phyloP scores from a whole-genome alignment of 2,797 vertebrate species.

The Crypturellus tataupa region DNA sequence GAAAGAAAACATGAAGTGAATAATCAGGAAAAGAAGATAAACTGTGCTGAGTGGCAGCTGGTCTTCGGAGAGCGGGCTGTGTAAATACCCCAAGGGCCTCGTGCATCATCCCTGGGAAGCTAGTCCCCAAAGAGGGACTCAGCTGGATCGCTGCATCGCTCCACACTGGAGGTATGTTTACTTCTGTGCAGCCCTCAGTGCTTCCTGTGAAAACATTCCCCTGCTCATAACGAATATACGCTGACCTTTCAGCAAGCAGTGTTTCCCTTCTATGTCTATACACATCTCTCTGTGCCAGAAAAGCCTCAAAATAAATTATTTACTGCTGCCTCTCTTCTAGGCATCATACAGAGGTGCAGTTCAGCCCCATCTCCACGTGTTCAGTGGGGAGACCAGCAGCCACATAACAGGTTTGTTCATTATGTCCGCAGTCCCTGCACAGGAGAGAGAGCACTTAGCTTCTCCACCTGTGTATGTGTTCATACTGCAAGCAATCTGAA shows the following conservation, averaged over 20 bases:
- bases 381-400: fast-evolving
- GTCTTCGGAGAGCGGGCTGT: conserved; percentile 55
- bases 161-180: conserved; percentile 71
- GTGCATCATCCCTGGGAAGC: conserved; percentile 65
- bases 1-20: conserved; percentile 61
- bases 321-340: not conserved
- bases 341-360: not conserved
- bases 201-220: conserved; percentile 71
- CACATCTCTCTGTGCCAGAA: conserved; percentile 27
- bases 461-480: not conserved
- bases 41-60: conserved; percentile 67
- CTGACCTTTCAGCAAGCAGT: conserved; percentile 54
- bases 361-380: not conserved
- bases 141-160: conserved; percentile 12
- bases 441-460: not conserved
- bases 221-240: conserved; percentile 53
- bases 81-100: conserved; percentile 61
- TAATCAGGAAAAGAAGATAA: conserved; percentile 72
- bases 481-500: not conserved
- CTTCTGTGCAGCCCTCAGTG: conserved; percentile 41
- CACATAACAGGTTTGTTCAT: not conserved
- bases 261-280: conserved; percentile 44
- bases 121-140: conserved; percentile 8
- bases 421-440: not conserved
- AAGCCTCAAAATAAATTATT: conserved; percentile 38